These are phyloP conservation scores for Allolobophora icterica DNA, from an alignment of 2,888 invertebrate species.

Conservation along the genomic window DNA sequence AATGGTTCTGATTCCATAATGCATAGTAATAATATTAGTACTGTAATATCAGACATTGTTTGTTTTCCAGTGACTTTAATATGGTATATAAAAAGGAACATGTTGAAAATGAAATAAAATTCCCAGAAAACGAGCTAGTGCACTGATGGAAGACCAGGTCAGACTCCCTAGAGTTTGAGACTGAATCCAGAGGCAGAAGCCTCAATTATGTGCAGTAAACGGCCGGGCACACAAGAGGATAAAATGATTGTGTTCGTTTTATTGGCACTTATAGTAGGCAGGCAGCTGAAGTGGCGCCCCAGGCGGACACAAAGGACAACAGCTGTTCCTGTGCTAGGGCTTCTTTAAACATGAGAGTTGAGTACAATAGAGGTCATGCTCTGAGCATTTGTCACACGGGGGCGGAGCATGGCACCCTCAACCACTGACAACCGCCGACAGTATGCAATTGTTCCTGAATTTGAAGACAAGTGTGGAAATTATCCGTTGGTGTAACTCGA, in stretches of 20 bases:
- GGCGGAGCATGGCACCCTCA: neutral
- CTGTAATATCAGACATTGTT: too few relatives aligned
- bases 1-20: too few relatives aligned
- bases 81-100: too few relatives aligned
- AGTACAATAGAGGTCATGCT: constrained; percentile 1
- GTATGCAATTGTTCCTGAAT: neutral
- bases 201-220: neutral
- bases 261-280: neutral
- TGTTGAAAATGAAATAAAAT: neutral
- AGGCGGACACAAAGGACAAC: constrained; percentile 10
- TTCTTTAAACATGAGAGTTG: neutral
- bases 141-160: neutral
- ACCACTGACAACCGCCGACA: neutral
- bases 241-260: neutral
- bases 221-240: neutral
- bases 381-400: constrained; percentile 5
- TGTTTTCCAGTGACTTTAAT: neutral
- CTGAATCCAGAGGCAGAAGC: neutral
- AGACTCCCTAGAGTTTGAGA: too few relatives aligned
- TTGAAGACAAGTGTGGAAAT: neutral
- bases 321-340: neutral
- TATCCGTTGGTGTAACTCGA: neutral
- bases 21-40: too few relatives aligned
- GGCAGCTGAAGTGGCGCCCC: neutral
- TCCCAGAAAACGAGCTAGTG: neutral